Evolutionary conservation across 2,113 vertebrate species (phyloP), one percentile per base, ranked within the genome.

Genomic region (Ariopsis seemanni): DNA sequence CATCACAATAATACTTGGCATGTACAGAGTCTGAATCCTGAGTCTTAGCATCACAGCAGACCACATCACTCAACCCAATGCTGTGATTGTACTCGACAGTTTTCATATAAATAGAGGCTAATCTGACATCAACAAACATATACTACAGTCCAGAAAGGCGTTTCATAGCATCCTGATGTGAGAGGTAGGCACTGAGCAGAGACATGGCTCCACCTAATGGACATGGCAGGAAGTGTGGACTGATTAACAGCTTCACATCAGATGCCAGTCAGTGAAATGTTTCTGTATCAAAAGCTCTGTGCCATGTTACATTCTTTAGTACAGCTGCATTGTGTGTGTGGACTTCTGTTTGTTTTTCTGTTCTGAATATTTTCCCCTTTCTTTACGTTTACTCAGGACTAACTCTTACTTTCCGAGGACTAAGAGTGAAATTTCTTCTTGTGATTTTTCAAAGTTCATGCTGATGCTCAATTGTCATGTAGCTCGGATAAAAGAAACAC

Each of bases 131-230:
- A 80, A 30, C 14, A 80, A 58, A 57, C 48, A 77, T 11, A 50
- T 50, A 3, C 81, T 50, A 50, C 9, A 83, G 18, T 57, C n/a
- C 48, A 20, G 55, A 84, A 71, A 69, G 25, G 7, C 82, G 2
- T 55, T 6, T 55, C 18, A 62, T 22, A 71, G n/a, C 67, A 72
- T 72, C n/a, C 67, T 2, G 42, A 34, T 5, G 18, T n/a, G 12
- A 42, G 65, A 86, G 69, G 67, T 25, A 63, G 67, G 71, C 25
- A 1, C 71, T 88, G 60, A 80, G 63, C 85, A 88, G 84, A 87
- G 57, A 88, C 77, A 67, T 71, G 88, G 85, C 82, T 69, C 85
- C 82, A 90, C 79, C 85, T 87, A 60, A 78, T 82, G 87, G 85
- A 7, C 42, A 80, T 85, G 87, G 84, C 75, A 88, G 75, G 83